These are phyloP conservation scores for Sarotherodon lohbergeri DNA, from an alignment of 2,113 vertebrate genomes.

Conservation along the genomic window DNA sequence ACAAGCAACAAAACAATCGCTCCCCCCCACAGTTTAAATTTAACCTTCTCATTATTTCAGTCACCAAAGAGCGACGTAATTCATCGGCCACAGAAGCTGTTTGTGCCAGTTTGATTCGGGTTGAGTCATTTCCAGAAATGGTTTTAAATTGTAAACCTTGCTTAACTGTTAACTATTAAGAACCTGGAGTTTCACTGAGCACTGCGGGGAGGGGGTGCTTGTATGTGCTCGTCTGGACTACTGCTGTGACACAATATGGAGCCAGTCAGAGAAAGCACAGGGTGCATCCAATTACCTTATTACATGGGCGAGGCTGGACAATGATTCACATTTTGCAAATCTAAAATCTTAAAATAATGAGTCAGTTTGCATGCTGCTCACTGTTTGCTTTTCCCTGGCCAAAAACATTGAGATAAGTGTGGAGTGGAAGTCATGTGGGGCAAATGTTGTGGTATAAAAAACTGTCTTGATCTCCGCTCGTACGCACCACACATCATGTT, in stretches of 20 bases:
- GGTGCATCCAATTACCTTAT: slow-evolving; percentile 33
- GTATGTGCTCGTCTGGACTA: slow-evolving; percentile 3
- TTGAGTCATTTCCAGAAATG: not conserved
- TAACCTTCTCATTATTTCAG: slow-evolving; percentile 23
- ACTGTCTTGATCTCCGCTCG: not conserved
- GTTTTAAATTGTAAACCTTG: not conserved
- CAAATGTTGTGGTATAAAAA: not conserved
- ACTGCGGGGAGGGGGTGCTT: not conserved
- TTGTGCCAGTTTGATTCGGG: not conserved
- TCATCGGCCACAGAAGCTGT: not conserved
- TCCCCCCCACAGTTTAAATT: not conserved
- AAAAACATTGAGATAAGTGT: not conserved
- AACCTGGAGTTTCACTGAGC: not conserved
- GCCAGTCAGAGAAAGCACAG: slow-evolving; percentile 4
- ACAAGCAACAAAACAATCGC: slow-evolving; percentile 20
- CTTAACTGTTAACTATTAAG: slow-evolving; percentile 39
- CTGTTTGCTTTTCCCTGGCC: not conserved
- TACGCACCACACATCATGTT: not conserved
- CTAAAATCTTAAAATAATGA: not conserved
- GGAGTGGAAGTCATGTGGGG: not conserved
- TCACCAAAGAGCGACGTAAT: not conserved
- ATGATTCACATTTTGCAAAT: not conserved
- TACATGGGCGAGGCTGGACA: not conserved
- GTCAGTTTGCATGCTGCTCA: not conserved
- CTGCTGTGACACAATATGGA: slow-evolving; percentile 26